Conservation (phyloP, 2,113 vertebrate species). For the Crotalus helleri region DNA sequence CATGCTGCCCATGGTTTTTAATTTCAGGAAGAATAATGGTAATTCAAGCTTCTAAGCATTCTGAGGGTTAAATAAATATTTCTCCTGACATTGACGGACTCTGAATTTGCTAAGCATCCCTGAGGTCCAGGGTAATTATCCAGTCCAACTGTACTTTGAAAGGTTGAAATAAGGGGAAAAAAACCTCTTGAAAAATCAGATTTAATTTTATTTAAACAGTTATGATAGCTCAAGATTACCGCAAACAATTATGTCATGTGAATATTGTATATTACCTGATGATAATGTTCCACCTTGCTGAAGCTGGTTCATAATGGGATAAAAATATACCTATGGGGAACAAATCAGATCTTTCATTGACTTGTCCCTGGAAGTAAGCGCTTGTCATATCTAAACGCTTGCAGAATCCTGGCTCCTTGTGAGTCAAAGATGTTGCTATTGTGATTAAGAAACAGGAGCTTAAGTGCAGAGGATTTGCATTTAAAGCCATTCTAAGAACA, state of each 20-base stretch:
- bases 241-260: background rate
- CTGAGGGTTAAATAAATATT: slow-evolving; percentile 10
- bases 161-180: background rate
- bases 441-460: background rate
- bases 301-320: background rate
- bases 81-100: background rate
- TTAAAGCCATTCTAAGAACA: background rate
- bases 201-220: slow-evolving; percentile 2
- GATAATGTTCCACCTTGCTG: background rate
- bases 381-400: background rate
- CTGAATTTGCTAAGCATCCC: background rate
- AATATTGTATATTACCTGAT: background rate
- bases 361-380: background rate
- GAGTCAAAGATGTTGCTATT: background rate
- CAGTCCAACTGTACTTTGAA: background rate
- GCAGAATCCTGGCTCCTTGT: background rate
- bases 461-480: background rate
- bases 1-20: background rate
- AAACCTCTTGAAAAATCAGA: background rate
- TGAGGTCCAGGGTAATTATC: background rate
- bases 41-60: background rate
- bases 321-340: background rate
- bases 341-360: background rate
- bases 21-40: background rate
- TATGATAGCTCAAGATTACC: background rate